Evolutionary conservation across 2,888 invertebrate genomes (phyloP), one percentile per base, ranked within the genome.

Genomic region (Zaprionus bogoriensis): DNA sequence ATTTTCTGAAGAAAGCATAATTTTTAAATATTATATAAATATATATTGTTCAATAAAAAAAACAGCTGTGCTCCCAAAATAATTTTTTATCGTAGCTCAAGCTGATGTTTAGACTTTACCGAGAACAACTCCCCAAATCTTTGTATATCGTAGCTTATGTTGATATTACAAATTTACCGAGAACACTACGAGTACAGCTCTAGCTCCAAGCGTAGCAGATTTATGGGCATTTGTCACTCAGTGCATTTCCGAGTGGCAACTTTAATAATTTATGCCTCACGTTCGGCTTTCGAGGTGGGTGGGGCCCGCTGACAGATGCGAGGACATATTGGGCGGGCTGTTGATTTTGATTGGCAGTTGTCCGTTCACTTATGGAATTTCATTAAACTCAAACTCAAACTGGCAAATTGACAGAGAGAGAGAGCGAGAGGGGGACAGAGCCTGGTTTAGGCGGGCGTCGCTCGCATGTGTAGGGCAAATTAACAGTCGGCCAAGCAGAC

Each of bases 391-490:
- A 67, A 79, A 52, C 45, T 57, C 51, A 59, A 45, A 44, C 30
- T 51, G 53, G 25, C 22, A 48, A 30, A n/a, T 7, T 50, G 44
- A 27, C 25, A 22, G 25, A 22, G 10, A 30, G n/a, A n/a, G 10
- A 23, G 10, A 7, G 2, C 9, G 9, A 4, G 17, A 23, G 22
- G 27, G 25, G 17, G 48, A 3, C 22, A 67, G n/a, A n/a, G 3
- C 76, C 67, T 76, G 62, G 54, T 23, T 4, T 41, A 19, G 44
- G 44, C 7, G 25, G 28, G 58, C 27, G 58, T 55, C 64, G 61
- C 63, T 59, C 10, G 83, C 87, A 83, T 86, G 86, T 77, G 59
- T 57, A 55, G 48, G 51, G 41, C 61, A 69, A 80, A 87, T 86
- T 70, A 82, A 81, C 75, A 61, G 72, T 42, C 32, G 41, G 48